phyloP scores from a whole-genome alignment of 2,888 invertebrate species.

The Thymelicus acteon region DNA sequence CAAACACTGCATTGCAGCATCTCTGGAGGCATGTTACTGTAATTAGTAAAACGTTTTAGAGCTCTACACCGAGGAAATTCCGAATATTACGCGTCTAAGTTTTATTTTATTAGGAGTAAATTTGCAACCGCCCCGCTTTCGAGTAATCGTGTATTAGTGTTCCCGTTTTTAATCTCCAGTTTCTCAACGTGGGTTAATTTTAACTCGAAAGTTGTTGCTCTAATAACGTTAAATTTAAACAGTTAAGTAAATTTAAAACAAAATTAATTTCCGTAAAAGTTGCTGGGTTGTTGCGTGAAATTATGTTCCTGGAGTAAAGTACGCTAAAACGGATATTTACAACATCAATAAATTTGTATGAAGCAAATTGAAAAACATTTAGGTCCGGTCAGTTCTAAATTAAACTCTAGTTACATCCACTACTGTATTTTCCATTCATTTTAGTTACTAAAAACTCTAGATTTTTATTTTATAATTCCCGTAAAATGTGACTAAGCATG shows the following conservation, averaged over 20 bases:
- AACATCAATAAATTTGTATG: background rate
- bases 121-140: slow-evolving; percentile 27
- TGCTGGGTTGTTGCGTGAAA: slow-evolving; percentile 2
- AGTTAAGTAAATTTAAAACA: slow-evolving; percentile 21
- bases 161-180: slow-evolving; percentile 30
- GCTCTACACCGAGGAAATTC: slow-evolving; percentile 48
- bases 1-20: slow-evolving; percentile 72
- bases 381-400: no score
- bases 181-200: slow-evolving; percentile 26
- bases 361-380: no score
- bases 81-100: slow-evolving; percentile 48
- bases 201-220: slow-evolving; percentile 25
- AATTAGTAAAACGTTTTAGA: slow-evolving; percentile 71
- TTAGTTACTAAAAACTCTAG: no score
- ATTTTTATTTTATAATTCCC: no score
- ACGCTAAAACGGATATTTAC: no score
- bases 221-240: slow-evolving; percentile 33
- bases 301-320: background rate
- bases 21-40: slow-evolving; percentile 57
- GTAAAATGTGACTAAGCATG: no score
- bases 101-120: slow-evolving; percentile 50
- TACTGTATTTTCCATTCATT: no score
- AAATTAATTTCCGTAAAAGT: slow-evolving; percentile 15
- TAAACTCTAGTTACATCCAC: no score
- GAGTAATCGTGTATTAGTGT: slow-evolving; percentile 24